A percentile compares a stretch with the other conserved stretches of the same genome.
Evolutionary conservation across 2,113 vertebrate species (phyloP).

Genomic region (Grantiella picta): DNA sequence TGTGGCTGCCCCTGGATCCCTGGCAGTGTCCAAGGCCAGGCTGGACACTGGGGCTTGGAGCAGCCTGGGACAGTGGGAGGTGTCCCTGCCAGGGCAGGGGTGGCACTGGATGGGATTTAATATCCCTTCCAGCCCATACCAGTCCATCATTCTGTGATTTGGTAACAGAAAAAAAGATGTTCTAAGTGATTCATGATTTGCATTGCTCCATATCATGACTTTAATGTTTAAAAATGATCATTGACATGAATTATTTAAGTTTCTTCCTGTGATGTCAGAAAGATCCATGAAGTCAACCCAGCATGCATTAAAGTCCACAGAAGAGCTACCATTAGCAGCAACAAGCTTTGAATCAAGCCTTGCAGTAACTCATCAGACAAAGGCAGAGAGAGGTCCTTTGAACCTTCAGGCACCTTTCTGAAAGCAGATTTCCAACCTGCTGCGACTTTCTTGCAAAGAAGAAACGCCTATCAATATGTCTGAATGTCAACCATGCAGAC

Average conservation of each 20-base stretch:
- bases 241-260: neutral
- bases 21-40: neutral
- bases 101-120: rapidly evolving
- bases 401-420: neutral
- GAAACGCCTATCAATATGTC: neutral
- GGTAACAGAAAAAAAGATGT: rapidly evolving
- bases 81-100: neutral
- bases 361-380: neutral
- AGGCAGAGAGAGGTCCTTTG: neutral
- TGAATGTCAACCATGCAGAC: neutral
- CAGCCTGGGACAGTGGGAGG: neutral
- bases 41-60: neutral
- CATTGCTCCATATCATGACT: neutral
- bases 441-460: neutral
- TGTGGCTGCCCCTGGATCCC: neutral
- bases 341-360: neutral
- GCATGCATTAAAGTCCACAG: neutral
- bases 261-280: neutral
- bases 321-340: neutral
- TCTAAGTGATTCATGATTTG: neutral
- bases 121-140: neutral
- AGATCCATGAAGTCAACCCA: neutral
- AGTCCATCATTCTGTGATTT: too few species aligned
- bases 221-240: neutral
- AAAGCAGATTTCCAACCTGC: neutral